Evolutionary conservation across 1,140 invertebrate species (phyloP).

Genomic region (Belonocnema kinseyi): DNA sequence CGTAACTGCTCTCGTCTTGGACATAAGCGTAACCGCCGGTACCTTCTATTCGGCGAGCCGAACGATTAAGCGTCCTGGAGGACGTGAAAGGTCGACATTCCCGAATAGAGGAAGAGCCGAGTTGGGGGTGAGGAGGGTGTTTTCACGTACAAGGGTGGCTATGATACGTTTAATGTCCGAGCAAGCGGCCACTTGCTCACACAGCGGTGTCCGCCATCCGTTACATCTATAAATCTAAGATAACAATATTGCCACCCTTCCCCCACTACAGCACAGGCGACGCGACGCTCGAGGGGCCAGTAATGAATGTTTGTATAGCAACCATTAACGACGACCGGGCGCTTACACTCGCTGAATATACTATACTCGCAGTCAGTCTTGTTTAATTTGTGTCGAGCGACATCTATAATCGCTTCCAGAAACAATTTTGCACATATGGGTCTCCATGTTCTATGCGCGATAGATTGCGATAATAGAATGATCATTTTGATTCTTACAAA

Average conservation of each 20-base stretch:
- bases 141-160: conserved; percentile 54
- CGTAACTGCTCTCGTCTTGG: neutral
- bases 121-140: conserved; percentile 34
- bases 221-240: conserved; percentile 76
- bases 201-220: conserved; percentile 73
- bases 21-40: neutral
- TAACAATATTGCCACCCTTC: conserved; percentile 71
- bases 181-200: conserved; percentile 61
- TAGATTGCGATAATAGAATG: no score
- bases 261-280: conserved; percentile 40
- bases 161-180: conserved; percentile 70
- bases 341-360: conserved; percentile 36
- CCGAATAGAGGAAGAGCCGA: neutral
- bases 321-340: conserved; percentile 70
- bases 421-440: conserved; percentile 71
- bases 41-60: neutral
- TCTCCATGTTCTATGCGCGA: conserved; percentile 43
- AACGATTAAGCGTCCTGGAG: conserved; percentile 31
- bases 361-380: conserved; percentile 5
- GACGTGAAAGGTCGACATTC: conserved; percentile 4
- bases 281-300: conserved; percentile 51
- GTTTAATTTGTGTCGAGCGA: conserved; percentile 41
- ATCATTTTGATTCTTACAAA: no score
- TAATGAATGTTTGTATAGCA: conserved; percentile 75
- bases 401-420: conserved; percentile 51